Percentiles rank a stretch among this genome's conserved stretches.
Evolutionary conservation across 1,140 invertebrate species (phyloP).

Genomic region (Leucophenga varia): DNA sequence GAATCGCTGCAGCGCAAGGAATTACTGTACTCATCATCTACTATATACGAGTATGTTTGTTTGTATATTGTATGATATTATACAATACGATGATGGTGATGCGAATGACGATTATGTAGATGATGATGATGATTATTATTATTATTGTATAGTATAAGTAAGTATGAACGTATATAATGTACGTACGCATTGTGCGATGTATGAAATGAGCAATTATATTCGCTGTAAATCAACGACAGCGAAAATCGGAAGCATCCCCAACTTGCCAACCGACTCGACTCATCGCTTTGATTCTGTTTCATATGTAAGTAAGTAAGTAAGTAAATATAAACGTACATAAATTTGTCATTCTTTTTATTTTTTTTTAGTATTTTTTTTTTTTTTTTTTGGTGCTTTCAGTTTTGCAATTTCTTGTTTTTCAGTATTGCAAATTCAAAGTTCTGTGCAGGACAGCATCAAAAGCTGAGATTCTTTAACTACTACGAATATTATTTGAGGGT

Average conservation of each 20-base stretch:
- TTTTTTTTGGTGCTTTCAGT: conserved; percentile 3
- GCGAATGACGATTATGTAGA: too few species aligned
- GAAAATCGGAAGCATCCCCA: conserved; percentile 34
- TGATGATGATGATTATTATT: conserved; percentile 33
- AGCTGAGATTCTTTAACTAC: conserved; percentile 20
- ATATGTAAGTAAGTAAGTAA: neutral
- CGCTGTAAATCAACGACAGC: conserved; percentile 48
- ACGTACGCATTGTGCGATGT: conserved; percentile 48
- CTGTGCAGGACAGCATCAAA: conserved; percentile 42
- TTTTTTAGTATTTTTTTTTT: conserved; percentile 4
- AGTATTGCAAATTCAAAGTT: too few species aligned
- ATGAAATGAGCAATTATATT: conserved; percentile 55
- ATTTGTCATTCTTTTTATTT: conserved; percentile 40
- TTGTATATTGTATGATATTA: too few species aligned
- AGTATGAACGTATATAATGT: too few species aligned
- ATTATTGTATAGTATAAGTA: conserved; percentile 26
- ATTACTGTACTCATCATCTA: too few species aligned
- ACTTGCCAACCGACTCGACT: conserved; percentile 8
- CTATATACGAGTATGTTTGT: too few species aligned
- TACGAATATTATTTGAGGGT: neutral
- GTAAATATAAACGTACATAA: too few species aligned
- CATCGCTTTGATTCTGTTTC: conserved; percentile 11
- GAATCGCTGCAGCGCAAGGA: conserved; percentile 52
- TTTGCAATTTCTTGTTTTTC: neutral
- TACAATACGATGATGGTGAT: conserved; percentile 23